Conservation (phyloP, 2,797 vertebrate species). For the Phoxinus dragarum region DNA sequence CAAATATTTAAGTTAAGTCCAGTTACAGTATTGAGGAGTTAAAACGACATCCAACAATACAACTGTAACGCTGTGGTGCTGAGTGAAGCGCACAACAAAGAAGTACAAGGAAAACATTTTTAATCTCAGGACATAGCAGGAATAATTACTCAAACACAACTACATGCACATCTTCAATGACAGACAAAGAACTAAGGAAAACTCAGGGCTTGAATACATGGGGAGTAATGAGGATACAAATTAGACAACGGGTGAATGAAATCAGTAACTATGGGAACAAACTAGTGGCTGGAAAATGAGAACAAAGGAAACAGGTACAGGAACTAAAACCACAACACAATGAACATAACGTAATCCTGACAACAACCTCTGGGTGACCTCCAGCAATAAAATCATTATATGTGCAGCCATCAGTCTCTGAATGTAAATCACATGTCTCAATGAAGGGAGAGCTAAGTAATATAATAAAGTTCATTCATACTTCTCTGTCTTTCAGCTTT, state of each 20-base stretch:
- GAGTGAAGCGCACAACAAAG: background rate
- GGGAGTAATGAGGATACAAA: background rate
- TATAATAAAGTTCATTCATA: background rate
- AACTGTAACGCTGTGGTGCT: background rate
- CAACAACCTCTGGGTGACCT: background rate
- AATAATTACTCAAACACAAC: background rate
- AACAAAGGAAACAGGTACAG: background rate
- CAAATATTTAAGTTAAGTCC: background rate
- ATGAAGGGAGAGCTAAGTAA: background rate
- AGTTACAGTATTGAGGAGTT: background rate
- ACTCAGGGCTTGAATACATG: background rate
- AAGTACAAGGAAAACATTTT: background rate
- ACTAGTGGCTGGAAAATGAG: background rate
- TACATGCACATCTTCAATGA: background rate
- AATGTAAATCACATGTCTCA: background rate
- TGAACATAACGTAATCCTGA: background rate
- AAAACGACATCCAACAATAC: background rate
- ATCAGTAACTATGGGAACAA: background rate
- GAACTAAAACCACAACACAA: background rate
- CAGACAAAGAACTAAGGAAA: background rate
- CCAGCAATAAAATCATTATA: background rate
- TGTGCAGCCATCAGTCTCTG: background rate
- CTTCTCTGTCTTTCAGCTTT: constrained; percentile 78
- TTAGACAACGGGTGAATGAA: background rate
- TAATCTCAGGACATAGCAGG: background rate